A percentile compares a stretch with the other conserved stretches of the same genome.
These are phyloP conservation scores for Gnathonemus longibarbis DNA, from an alignment of 2,113 vertebrate genomes.

Conservation along the genomic window DNA sequence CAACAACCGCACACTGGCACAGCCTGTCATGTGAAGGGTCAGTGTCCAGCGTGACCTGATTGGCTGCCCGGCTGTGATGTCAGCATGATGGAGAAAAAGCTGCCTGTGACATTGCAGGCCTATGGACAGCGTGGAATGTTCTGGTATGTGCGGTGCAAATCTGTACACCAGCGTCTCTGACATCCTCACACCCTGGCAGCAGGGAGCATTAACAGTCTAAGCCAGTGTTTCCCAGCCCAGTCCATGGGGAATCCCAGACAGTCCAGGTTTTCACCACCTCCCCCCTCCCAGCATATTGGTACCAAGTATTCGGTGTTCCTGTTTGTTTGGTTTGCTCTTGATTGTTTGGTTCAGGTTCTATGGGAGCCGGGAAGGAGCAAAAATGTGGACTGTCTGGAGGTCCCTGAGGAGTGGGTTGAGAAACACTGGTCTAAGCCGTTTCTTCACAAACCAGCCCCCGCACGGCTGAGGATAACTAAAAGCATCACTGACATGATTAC, in stretches of 20 bases:
- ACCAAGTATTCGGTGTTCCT: not conserved
- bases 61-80: not conserved
- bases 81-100: not conserved
- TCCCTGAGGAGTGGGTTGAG: not conserved
- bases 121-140: not conserved
- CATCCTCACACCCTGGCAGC: not conserved
- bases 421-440: not conserved
- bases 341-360: not conserved
- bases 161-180: not conserved
- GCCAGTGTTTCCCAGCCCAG: not conserved
- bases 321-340: not conserved
- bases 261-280: not conserved
- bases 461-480: not conserved
- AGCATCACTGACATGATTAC: not conserved
- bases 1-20: not conserved
- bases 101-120: not conserved
- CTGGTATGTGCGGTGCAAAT: not conserved
- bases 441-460: not conserved
- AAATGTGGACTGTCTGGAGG: not conserved
- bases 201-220: not conserved
- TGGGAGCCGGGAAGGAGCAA: not conserved
- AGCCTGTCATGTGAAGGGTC: not conserved
- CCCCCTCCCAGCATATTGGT: not conserved
- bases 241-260: not conserved
- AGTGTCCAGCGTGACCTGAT: not conserved